Conservation (phyloP, 2,888 invertebrate species). For the Volucella inanis region DNA sequence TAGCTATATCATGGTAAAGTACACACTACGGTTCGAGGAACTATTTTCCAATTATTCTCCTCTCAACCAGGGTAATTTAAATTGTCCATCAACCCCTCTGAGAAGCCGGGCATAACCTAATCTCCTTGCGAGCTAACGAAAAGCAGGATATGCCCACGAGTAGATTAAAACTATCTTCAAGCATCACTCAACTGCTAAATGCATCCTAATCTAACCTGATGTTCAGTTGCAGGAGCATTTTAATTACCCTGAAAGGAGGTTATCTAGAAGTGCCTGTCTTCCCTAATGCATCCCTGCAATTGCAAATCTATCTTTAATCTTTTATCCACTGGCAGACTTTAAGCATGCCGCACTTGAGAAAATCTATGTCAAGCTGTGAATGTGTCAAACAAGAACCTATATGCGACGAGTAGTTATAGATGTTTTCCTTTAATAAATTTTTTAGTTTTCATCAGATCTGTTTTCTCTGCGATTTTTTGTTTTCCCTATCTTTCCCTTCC, state of each 20-base stretch:
- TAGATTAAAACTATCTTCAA: neutral
- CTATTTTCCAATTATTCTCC: too few relatives aligned
- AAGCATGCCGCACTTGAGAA: slow-evolving; percentile 23
- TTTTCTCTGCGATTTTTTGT: slow-evolving; percentile 10
- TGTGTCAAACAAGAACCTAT: slow-evolving; percentile 23
- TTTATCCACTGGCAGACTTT: slow-evolving; percentile 1
- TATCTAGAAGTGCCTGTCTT: slow-evolving; percentile 3
- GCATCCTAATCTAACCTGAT: neutral
- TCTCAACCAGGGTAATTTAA: too few relatives aligned
- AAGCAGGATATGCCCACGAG: neutral
- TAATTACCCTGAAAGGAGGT: slow-evolving; percentile 30
- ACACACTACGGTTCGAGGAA: too few relatives aligned
- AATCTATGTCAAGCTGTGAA: slow-evolving; percentile 36
- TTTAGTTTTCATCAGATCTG: neutral
- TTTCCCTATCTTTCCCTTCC: slow-evolving; percentile 17
- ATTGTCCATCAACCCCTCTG: too few relatives aligned
- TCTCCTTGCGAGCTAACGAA: too few relatives aligned
- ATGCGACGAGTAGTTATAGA: neutral
- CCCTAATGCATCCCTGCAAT: slow-evolving; percentile 1
- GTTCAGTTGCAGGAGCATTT: neutral
- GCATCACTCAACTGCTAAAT: slow-evolving; percentile 1
- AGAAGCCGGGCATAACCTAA: too few relatives aligned
- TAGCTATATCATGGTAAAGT: too few relatives aligned
- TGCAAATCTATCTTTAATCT: slow-evolving; percentile 29
- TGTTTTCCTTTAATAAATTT: slow-evolving; percentile 34